These are phyloP conservation scores for Gopherus evgoodei DNA, from an alignment of 2,113 vertebrate genomes.

Conservation along the genomic window DNA sequence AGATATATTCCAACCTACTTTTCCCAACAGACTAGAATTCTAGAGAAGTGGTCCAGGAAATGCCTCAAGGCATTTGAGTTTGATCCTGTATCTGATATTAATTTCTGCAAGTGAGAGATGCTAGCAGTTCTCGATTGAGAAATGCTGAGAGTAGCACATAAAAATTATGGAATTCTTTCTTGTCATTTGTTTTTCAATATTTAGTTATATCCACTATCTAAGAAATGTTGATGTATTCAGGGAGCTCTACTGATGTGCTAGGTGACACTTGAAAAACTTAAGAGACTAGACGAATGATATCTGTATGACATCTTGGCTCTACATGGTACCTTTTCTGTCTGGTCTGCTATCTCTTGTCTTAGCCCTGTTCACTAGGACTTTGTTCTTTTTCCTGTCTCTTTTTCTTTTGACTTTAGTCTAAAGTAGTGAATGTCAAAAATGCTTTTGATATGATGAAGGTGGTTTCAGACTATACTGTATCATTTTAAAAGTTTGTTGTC, in stretches of 20 bases:
- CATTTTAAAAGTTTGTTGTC: not conserved
- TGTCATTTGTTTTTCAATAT: not conserved
- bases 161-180: not conserved
- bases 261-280: not conserved
- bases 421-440: not conserved
- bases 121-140: not conserved
- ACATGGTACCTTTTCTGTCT: not conserved
- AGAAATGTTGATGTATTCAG: not conserved
- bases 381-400: not conserved
- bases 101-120: not conserved
- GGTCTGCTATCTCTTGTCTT: not conserved
- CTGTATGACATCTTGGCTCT: fast-evolving
- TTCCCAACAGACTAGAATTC: not conserved
- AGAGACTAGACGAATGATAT: not conserved
- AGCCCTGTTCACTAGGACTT: not conserved
- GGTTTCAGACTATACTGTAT: not conserved
- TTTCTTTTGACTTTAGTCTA: not conserved
- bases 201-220: not conserved
- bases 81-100: not conserved
- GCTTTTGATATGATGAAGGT: not conserved
- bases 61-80: not conserved
- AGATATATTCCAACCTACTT: not conserved
- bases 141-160: not conserved
- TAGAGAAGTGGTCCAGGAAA: not conserved
- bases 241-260: not conserved